Evolutionary conservation across 2,113 vertebrate species (phyloP), one percentile per base, ranked within the genome.

Genomic region (Labeo catla): DNA sequence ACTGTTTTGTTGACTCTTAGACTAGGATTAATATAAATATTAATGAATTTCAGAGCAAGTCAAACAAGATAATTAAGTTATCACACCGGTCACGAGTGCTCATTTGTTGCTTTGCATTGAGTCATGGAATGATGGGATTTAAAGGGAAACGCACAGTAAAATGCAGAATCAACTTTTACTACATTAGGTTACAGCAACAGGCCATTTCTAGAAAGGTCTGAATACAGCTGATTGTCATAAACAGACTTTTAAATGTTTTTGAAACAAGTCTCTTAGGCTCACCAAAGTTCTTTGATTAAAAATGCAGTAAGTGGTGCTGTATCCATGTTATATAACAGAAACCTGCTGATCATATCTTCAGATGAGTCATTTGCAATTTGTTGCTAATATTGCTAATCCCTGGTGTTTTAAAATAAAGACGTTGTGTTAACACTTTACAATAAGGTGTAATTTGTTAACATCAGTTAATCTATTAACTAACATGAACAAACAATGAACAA

Each of bases 61-160:
- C 21, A 49, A 74, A 74, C 43, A 47, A 74, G 72, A 49, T 23
- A 49, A 74, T 74, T 49, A n/a, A 74, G 43, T 74, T 74, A 23
- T 43, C 68, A 70, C 68, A 72, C 8, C 43, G 19, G 39, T 21
- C 39, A 72, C 3, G 11, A 74, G 10, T 8, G 49, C 0, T 10
- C 28, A 23, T n/a, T 73, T 12, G 70, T n/a, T 21, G 19, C 70
- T n/a, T 43, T 45, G 9, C 19, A n/a, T 4, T 74, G 21, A 23
- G 70, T 73, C 70, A 47, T 73, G 39, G 70, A 28, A 28, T 28
- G 16, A 72, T 72, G 36, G 0, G 13, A 43, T 70, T 34, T 66
- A 34, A 66, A 68, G 28, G 13, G 0, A 68, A 68, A 39, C 15
- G 34, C 4, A 11, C 4, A 8, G 13, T 39, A 39, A 39, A 36